Conservation (phyloP, 2,113 vertebrate genomes). For the Cinclus cinclus region DNA sequence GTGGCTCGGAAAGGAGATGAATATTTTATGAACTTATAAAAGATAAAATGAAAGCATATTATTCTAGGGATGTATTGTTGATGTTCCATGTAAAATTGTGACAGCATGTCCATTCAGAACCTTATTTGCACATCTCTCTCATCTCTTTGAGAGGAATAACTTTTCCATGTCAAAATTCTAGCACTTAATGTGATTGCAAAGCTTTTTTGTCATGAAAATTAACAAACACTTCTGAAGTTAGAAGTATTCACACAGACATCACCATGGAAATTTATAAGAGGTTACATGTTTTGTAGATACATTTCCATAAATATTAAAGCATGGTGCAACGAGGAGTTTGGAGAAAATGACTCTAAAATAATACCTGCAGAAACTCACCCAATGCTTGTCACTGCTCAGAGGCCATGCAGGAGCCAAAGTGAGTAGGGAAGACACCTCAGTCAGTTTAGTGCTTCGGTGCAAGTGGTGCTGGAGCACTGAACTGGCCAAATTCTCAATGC, state of each 20-base stretch:
- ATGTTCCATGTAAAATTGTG: constrained; percentile 20
- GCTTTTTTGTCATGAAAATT: constrained; percentile 23
- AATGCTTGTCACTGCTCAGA: not conserved
- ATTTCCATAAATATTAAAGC: constrained; percentile 10
- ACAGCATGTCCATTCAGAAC: constrained; percentile 43
- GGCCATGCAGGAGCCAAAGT: rapidly evolving
- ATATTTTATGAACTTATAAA: constrained; percentile 48
- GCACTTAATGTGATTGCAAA: not conserved
- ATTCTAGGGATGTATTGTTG: constrained; percentile 31
- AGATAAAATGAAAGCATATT: constrained; percentile 46
- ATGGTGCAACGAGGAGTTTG: not conserved
- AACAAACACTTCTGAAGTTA: constrained; percentile 21
- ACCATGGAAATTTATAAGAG: not conserved
- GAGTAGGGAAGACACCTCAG: not conserved
- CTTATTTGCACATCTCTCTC: constrained; percentile 3
- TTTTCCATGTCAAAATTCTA: not conserved
- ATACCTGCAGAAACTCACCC: not conserved
- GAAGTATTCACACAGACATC: not conserved
- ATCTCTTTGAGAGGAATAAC: not conserved
- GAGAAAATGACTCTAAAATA: not conserved
- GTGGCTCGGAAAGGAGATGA: constrained; percentile 9
- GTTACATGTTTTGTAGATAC: not conserved
- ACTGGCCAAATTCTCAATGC: not conserved
- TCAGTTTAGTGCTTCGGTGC: not conserved
- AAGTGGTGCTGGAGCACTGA: not conserved